Base-by-base conservation (phyloP, 2,888 invertebrate genomes). In the Dynastes grantii region DNA sequence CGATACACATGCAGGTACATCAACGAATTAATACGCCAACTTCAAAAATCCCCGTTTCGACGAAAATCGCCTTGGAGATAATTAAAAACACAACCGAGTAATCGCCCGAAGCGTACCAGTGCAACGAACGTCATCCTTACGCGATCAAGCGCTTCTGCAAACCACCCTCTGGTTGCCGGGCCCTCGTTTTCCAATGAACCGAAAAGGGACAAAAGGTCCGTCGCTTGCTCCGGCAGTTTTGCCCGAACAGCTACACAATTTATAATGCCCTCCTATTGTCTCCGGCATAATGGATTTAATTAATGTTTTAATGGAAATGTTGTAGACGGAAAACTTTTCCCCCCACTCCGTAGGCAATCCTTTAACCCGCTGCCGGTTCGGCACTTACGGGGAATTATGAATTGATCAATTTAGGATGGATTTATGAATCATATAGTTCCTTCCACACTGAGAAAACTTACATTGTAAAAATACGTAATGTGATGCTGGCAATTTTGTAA, bases 231-330 rank as follows among this genome's bases (percentile, higher is more conserved):
- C 51, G 27, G 29, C 68, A 68, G 29, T 68, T 68, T 51, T 29
- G 29, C 68, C 65, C 22, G 51, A 68, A 27, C 29, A 49, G 51
- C 68, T 51, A 68, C 49, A 67, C 73, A 73, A 63, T 73, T 73
- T 73, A 73, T 73, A 73, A 61, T 73, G 61, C 61, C 45, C 45
- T 40, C 73, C 73, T 22, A 73, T 73, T 73, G 61, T 73, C 58
- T 45, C 27, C 3, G 27, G 40, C 49, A 73, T 61, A 73, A 73
- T 73, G 73, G 73, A 45, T 73, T 73, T 73, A 73, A 73, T 73
- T 73, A 73, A 73, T 73, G 61, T 63, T 63, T 73, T 73, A 73
- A 73, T 73, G 73, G 73, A 73, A 40, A 29, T 40, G 73, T 37
- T 73, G 73, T 73, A 61, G 61, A 45, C 11, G 40, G 29, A 49